Percentiles rank a stretch among this genome's conserved stretches.
Conservation (phyloP, 2,888 invertebrate species). For the Pterostichus madidus region DNA sequence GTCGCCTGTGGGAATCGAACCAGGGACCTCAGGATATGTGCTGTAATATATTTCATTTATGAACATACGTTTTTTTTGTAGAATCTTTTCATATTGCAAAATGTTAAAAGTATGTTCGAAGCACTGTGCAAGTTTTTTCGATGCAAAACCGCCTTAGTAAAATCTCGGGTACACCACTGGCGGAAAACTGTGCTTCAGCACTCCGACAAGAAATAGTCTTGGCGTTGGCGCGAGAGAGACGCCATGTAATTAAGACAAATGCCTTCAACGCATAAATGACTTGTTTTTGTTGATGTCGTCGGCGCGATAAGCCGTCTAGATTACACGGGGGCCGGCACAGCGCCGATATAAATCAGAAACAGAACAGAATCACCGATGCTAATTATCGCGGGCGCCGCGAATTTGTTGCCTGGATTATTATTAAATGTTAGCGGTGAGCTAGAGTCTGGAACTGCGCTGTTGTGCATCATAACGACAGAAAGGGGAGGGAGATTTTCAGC, state of each 20-base stretch:
- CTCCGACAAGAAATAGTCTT: constrained; percentile 69
- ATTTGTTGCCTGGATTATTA: constrained; percentile 57
- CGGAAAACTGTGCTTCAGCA: constrained; percentile 62
- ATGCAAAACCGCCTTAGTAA: constrained; percentile 1
- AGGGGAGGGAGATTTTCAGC: not conserved
- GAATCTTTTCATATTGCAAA: too few species aligned
- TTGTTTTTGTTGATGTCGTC: constrained; percentile 69
- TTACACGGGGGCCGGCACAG: constrained; percentile 55
- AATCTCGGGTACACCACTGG: constrained; percentile 10
- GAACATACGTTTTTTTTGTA: too few species aligned
- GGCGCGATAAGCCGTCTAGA: constrained; percentile 58
- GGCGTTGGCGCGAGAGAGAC: constrained; percentile 68
- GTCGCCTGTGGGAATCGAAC: too few species aligned
- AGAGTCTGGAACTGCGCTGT: not conserved
- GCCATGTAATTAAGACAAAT: constrained; percentile 70
- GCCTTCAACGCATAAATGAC: constrained; percentile 69
- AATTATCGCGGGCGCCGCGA: constrained; percentile 49
- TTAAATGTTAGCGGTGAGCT: constrained; percentile 36
- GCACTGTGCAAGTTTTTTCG: not conserved
- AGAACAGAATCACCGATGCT: constrained; percentile 64
- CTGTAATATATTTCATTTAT: too few species aligned
- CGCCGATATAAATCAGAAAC: constrained; percentile 66
- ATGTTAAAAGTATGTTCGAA: not conserved
- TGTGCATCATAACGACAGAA: constrained; percentile 5
- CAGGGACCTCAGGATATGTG: too few species aligned